Evolutionary conservation across 2,797 vertebrate species (phyloP), one percentile per base, ranked within the genome.

Genomic region (Remorina albescens): DNA sequence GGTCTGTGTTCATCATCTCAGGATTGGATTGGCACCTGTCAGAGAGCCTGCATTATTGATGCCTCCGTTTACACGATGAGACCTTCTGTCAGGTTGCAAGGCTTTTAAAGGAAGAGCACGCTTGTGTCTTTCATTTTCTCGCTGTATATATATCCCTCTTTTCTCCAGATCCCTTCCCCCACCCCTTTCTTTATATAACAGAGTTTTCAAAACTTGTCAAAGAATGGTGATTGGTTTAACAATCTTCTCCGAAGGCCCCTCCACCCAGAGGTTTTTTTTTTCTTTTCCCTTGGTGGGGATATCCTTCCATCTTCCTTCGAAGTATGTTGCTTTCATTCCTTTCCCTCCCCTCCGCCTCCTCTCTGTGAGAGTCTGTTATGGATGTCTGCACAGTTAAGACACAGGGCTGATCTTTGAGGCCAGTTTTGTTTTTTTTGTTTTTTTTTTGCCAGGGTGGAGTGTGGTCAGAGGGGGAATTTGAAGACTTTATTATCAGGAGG

Each of bases 31-130:
- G 30, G 74, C 53, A 18, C 21, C 73, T 64, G 66, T 84, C 76
- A 69, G 65, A 55, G 56, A 74, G 9, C 53, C 69, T 95, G 88
- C 87, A 92, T 93, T 94, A 93, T 94, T 90, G 84, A 95, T 93
- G 85, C 50, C 54, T 74, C 57, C 93, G 91, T 93, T 94, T 90
- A 83, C 78, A 74, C 77, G 72, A 86, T 57, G 63, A 89, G 82
- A 80, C 88, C 81, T 75, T 82, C 81, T 86, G 86, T 88, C 79
- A 82, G 74, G 84, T 81, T 74, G 61, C 61, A 26, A 62, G 74
- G 67, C 71, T 71, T 85, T 75, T 50, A 46, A 80, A 53, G 50
- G 42, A 25, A 78, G 26, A 28, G 49, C 39, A 74, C 73, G 44
- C 19, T 46, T 81, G 61, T 66, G 10, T 74, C 47, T 49, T 69